These are phyloP conservation scores for Tipula helvola DNA, from an alignment of 2,888 invertebrate genomes.

Conservation along the genomic window DNA sequence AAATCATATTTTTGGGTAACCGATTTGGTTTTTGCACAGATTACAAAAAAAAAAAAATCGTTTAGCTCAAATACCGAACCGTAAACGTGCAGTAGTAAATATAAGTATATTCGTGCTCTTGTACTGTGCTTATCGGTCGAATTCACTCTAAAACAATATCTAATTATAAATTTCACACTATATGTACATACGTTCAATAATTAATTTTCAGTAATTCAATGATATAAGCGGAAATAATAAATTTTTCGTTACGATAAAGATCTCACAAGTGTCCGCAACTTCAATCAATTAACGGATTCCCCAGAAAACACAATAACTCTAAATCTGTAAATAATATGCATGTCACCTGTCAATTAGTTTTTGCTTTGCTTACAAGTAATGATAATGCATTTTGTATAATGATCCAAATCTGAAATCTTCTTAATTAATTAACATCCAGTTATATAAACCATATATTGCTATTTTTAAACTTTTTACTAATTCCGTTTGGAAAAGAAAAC, in stretches of 20 bases:
- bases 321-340: neutral
- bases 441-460: too few species aligned
- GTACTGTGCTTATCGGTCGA: too few species aligned
- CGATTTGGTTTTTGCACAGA: neutral
- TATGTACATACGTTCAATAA: neutral
- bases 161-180: neutral
- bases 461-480: neutral
- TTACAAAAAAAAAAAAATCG: too few species aligned
- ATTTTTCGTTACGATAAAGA: neutral
- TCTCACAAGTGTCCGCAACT: neutral
- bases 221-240: neutral
- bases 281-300: neutral
- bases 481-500: too few species aligned
- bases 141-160: too few species aligned
- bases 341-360: neutral
- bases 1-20: neutral
- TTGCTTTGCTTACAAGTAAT: neutral
- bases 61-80: too few species aligned
- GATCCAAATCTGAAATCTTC: neutral
- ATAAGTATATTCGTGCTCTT: too few species aligned
- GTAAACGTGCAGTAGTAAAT: too few species aligned
- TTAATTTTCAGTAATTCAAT: neutral
- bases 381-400: neutral
- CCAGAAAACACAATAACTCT: neutral
- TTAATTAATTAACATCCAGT: too few species aligned